These are phyloP conservation scores for Scleropages formosus DNA, from an alignment of 2,797 vertebrate species.

Conservation along the genomic window DNA sequence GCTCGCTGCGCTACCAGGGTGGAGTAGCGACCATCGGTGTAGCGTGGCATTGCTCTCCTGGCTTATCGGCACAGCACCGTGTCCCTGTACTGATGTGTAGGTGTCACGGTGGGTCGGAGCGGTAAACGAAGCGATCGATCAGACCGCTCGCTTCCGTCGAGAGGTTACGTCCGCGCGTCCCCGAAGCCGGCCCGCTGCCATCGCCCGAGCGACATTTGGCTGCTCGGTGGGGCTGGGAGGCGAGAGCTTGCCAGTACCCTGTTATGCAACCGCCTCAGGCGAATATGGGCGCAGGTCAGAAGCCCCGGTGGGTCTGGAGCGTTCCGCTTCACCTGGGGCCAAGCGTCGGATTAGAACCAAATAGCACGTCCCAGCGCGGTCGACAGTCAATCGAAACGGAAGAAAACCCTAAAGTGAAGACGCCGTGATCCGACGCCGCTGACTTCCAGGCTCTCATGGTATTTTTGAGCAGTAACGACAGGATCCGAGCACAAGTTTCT, in stretches of 20 bases:
- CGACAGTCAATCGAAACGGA: neutral
- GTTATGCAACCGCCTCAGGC: slow-evolving; percentile 16
- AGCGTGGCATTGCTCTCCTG: too few relatives aligned
- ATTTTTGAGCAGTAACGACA: neutral
- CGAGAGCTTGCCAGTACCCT: slow-evolving; percentile 13
- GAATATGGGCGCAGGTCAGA: neutral
- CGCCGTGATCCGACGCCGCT: too few relatives aligned
- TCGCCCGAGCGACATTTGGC: neutral
- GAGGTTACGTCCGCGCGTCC: neutral
- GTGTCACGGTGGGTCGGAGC: neutral
- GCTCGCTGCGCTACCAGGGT: too few relatives aligned
- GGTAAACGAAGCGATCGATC: neutral
- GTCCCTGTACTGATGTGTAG: neutral
- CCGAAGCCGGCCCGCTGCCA: neutral
- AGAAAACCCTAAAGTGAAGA: too few relatives aligned
- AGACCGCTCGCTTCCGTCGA: neutral
- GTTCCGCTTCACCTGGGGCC: neutral
- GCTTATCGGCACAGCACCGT: too few relatives aligned
- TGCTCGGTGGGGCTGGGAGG: neutral
- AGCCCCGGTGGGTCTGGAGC: neutral
- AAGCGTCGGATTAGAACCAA: neutral
- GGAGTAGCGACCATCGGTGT: too few relatives aligned
- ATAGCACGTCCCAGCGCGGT: neutral
- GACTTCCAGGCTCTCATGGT: too few relatives aligned
- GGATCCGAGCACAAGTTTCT: neutral